These are phyloP conservation scores for Phaetusa simplex DNA, from an alignment of 2,113 vertebrate species.

Conservation along the genomic window DNA sequence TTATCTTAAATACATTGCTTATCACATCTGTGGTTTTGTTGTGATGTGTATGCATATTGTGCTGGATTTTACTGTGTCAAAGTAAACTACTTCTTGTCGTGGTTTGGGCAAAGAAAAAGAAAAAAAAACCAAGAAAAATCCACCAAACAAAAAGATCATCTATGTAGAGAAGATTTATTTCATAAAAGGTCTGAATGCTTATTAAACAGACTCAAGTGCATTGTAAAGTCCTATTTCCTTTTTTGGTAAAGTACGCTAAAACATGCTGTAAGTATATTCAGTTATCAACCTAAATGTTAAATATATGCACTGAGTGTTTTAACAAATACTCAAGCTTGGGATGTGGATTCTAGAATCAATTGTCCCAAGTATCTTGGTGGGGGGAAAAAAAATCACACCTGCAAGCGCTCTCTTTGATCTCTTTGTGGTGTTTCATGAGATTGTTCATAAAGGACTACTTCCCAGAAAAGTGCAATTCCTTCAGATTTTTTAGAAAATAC, in stretches of 20 bases:
- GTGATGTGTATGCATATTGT: not conserved
- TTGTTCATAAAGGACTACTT: not conserved
- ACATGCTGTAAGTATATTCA: not conserved
- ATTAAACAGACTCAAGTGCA: not conserved
- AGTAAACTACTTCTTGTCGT: not conserved
- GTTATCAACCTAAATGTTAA: not conserved
- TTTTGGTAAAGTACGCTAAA: not conserved
- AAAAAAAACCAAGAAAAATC: not conserved
- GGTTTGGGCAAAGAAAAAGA: not conserved
- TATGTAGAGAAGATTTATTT: not conserved
- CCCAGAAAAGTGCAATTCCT: fast-evolving
- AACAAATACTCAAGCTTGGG: not conserved
- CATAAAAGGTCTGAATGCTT: not conserved
- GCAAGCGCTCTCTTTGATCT: not conserved
- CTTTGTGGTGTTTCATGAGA: not conserved
- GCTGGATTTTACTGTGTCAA: not conserved
- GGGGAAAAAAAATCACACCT: not conserved
- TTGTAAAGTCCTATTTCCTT: not conserved
- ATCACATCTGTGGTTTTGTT: not conserved
- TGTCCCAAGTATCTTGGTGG: not conserved
- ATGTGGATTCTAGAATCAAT: not conserved
- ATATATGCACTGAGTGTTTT: not conserved
- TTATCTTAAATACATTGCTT: not conserved
- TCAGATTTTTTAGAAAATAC: not conserved
- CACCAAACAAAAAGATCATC: not conserved